phyloP scores from a whole-genome alignment of 2,888 invertebrate genomes.

The Lutraria lutraria region DNA sequence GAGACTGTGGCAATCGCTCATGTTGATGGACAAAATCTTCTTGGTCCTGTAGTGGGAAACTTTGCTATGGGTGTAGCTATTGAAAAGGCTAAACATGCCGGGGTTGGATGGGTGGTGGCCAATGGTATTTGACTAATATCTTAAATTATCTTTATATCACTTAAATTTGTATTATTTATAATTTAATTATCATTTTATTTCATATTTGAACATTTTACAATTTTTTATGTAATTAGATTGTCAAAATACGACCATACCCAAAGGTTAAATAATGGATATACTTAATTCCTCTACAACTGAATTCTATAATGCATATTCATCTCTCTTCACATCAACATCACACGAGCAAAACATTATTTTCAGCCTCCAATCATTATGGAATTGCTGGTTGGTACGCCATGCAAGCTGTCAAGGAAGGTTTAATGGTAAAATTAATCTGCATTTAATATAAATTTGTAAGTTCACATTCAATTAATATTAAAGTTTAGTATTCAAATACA shows the following conservation, averaged over 20 bases:
- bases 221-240: too few relatives aligned
- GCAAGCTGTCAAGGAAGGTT: conserved; percentile 79
- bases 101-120: conserved; percentile 94
- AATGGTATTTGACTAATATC: conserved; percentile 88
- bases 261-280: too few relatives aligned
- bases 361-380: conserved; percentile 88
- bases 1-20: conserved; percentile 89
- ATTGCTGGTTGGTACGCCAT: conserved; percentile 84
- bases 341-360: background rate
- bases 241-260: too few relatives aligned
- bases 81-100: conserved; percentile 92
- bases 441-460: background rate
- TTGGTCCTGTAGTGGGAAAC: conserved; percentile 85
- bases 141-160: background rate
- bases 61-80: conserved; percentile 90
- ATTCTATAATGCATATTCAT: too few relatives aligned
- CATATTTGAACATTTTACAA: too few relatives aligned
- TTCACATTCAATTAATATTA: too few relatives aligned
- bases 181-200: too few relatives aligned
- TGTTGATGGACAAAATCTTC: conserved; percentile 93
- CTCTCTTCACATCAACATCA: too few relatives aligned
- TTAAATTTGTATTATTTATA: background rate
- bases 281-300: too few relatives aligned
- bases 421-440: conserved; percentile 72
- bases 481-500: too few relatives aligned